These are phyloP conservation scores for Rhamnusium bicolor DNA, from an alignment of 2,888 invertebrate genomes.

Conservation along the genomic window DNA sequence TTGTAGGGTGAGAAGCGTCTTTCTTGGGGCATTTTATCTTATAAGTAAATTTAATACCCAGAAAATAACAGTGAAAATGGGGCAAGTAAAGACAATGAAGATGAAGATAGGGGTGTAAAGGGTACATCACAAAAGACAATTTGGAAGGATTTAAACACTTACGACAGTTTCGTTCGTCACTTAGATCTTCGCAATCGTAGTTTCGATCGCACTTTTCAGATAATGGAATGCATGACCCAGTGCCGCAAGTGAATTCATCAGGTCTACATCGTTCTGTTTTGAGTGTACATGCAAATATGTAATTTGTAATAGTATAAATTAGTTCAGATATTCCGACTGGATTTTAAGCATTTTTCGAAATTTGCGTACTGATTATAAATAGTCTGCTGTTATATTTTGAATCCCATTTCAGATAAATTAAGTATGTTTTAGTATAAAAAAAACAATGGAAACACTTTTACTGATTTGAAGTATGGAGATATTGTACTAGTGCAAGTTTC, in stretches of 20 bases:
- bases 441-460: no score
- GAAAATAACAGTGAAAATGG: not conserved
- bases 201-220: slow-evolving; percentile 75
- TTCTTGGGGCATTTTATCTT: not conserved
- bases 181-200: slow-evolving; percentile 75
- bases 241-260: slow-evolving; percentile 80
- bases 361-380: not conserved
- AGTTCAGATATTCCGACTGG: slow-evolving; percentile 24
- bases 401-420: not conserved
- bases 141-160: slow-evolving; percentile 50
- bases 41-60: slow-evolving; percentile 1
- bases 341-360: slow-evolving; percentile 29
- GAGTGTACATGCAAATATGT: slow-evolving; percentile 47
- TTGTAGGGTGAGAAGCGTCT: not conserved
- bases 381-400: slow-evolving; percentile 30
- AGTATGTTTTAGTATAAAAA: no score
- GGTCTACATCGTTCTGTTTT: slow-evolving; percentile 72
- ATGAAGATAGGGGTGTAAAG: slow-evolving; percentile 26
- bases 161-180: slow-evolving; percentile 75
- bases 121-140: slow-evolving; percentile 25
- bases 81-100: slow-evolving; percentile 6
- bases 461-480: no score
- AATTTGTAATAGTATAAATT: slow-evolving; percentile 18
- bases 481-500: no score
- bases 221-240: slow-evolving; percentile 74